Evolutionary conservation across 1,140 invertebrate genomes (phyloP), one percentile per base, ranked within the genome.

Genomic region (Plectrocnemia conspersa): DNA sequence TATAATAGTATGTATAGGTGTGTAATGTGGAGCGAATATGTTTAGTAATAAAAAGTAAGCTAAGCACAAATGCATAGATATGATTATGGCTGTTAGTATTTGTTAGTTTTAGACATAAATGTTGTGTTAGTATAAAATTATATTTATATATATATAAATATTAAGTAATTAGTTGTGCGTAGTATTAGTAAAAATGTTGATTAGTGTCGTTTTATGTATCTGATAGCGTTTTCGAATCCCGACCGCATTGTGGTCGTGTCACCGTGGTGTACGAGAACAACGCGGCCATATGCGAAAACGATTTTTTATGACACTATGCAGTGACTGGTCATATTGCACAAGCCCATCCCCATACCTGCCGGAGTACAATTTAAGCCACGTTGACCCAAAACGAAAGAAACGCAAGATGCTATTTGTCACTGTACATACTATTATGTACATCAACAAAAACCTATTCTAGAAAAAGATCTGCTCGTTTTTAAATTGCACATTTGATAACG

Each of bases 291-390:
- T 36, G 9, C 29, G 16, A n/a, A 22, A 22, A 36, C 23, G 46
- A 49, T 19, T 10, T 16, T 38, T 11, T 36, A 9, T 13, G 46
- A 49, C 46, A 74, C 76, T 73, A 62, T 66, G 76, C 77, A 73
- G 74, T 76, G 77, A 72, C 73, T 80, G 78, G 77, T 79, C 76
- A 79, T 79, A 79, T 80, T 74, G 77, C 78, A 75, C 76, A 77
- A 79, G 77, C 78, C 79, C 79, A 80, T 80, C 79, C 78, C 79
- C 70, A 70, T 66, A 27, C 44, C 42, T 42, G n/a, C 21, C 36
- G 25, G 72, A 69, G 71, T 72, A 74, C 77, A 74, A 76, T 70
- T 77, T 77, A 77, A 75, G 52, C 52, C 52, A 33, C 41, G 23
- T n/a, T 18, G 38, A 36, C 33, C 46, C 46, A 36, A 49, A n/a